A percentile compares a stretch with the other conserved stretches of the same genome.
Evolutionary conservation across 2,888 invertebrate species (phyloP).

Genomic region (Himalopsyche anomala): DNA sequence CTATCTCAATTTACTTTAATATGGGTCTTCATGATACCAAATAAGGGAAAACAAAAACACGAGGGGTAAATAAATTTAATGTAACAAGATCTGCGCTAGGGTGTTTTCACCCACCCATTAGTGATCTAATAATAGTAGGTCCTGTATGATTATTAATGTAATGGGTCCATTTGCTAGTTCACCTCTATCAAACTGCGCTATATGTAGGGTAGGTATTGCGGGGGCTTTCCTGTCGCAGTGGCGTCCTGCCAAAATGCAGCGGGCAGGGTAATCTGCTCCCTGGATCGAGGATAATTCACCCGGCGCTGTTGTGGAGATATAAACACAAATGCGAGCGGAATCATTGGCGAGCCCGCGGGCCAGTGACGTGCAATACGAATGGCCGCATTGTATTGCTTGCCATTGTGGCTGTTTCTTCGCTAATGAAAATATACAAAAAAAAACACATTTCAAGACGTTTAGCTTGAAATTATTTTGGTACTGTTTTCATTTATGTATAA

Average conservation of each 20-base stretch:
- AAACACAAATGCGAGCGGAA: constrained; percentile 45
- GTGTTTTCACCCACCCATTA: no score
- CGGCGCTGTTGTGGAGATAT: constrained; percentile 44
- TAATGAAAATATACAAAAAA: no score
- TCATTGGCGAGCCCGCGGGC: constrained; percentile 24
- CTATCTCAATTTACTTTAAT: no score
- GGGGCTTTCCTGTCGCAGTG: constrained; percentile 47
- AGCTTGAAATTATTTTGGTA: no score
- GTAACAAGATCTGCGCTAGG: no score
- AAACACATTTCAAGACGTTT: no score
- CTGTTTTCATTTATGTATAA: no score
- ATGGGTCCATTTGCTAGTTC: neutral
- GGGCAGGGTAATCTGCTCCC: constrained; percentile 62
- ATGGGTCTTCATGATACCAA: no score
- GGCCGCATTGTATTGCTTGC: constrained; percentile 2
- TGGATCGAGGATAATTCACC: constrained; percentile 64
- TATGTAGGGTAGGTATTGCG: neutral
- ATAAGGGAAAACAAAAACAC: no score
- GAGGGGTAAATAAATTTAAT: no score
- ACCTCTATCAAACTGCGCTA: constrained; percentile 21
- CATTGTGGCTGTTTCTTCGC: neutral
- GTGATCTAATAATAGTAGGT: no score
- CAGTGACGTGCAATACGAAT: neutral
- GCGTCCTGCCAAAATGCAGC: constrained; percentile 63
- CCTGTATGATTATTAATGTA: no score